Evolutionary conservation across 2,113 vertebrate species (phyloP).

Genomic region (Onychostruthus taczanowskii): DNA sequence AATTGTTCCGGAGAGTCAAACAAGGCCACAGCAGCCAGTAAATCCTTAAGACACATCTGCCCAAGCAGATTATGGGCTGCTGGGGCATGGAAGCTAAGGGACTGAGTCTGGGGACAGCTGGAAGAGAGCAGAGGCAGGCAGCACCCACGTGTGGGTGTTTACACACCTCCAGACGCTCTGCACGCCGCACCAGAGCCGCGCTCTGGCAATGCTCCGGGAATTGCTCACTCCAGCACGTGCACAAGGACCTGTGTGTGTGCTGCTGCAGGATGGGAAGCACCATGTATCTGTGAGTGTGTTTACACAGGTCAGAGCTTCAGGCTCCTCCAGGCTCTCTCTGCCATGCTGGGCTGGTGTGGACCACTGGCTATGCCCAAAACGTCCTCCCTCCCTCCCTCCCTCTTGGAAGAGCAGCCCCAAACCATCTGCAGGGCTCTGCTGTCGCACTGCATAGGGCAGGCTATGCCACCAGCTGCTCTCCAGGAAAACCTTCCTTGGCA

Average conservation of each 20-base stretch:
- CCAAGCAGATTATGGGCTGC: not conserved
- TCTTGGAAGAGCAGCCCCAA: not conserved
- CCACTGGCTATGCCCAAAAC: not conserved
- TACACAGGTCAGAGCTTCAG: not conserved
- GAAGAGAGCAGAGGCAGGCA: not conserved
- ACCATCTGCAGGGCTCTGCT: not conserved
- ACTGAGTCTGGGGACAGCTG: not conserved
- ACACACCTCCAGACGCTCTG: not conserved
- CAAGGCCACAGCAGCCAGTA: not conserved
- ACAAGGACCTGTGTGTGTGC: not conserved
- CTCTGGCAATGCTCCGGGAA: accelerated
- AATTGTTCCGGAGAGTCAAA: not conserved
- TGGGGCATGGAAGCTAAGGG: accelerated
- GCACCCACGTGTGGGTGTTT: not conserved
- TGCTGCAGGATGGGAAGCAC: not conserved
- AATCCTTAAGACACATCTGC: conserved; percentile 41
- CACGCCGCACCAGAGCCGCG: accelerated
- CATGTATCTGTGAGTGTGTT: accelerated
- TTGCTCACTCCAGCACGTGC: accelerated
- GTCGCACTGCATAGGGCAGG: not conserved
- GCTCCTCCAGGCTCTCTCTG: not conserved
- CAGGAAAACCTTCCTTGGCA: not conserved
- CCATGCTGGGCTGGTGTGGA: not conserved
- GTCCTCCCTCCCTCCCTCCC: not conserved
- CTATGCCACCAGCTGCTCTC: not conserved